Evolutionary conservation across 2,113 vertebrate species (phyloP).

Genomic region (Saguinus imperator): DNA sequence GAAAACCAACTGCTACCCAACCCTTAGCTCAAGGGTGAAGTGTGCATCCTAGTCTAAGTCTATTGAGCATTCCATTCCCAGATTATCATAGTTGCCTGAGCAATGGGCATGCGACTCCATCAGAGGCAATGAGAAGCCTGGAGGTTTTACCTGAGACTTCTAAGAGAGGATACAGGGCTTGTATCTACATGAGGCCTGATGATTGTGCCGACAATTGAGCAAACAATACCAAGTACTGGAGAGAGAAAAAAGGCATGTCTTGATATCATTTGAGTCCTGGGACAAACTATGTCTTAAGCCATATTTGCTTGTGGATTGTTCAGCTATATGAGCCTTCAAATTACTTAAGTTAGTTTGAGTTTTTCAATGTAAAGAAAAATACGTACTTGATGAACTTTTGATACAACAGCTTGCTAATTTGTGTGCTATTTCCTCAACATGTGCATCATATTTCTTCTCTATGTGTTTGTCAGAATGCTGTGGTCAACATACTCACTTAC

Average conservation of each 20-base stretch:
- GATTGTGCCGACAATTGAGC: not conserved
- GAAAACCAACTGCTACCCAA: not conserved
- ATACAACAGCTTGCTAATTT: not conserved
- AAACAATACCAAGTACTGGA: not conserved
- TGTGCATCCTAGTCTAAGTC: not conserved
- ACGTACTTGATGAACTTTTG: not conserved
- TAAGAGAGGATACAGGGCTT: not conserved
- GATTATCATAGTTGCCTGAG: not conserved
- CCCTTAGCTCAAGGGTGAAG: not conserved
- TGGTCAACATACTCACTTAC: not conserved
- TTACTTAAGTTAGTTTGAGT: not conserved
- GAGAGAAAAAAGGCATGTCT: not conserved
- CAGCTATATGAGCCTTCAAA: not conserved
- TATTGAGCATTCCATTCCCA: not conserved
- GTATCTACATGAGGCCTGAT: not conserved
- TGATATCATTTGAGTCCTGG: not conserved
- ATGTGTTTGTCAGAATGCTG: not conserved
- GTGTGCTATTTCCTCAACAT: not conserved
- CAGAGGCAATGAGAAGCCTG: not conserved
- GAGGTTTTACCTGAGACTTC: not conserved
- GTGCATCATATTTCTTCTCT: not conserved
- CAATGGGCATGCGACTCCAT: not conserved
- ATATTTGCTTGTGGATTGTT: not conserved
- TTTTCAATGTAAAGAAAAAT: slow-evolving; percentile 5
- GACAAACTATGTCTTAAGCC: not conserved